Base-by-base conservation (phyloP, 2,113 vertebrate genomes). In the Mionectes macconnelli region DNA sequence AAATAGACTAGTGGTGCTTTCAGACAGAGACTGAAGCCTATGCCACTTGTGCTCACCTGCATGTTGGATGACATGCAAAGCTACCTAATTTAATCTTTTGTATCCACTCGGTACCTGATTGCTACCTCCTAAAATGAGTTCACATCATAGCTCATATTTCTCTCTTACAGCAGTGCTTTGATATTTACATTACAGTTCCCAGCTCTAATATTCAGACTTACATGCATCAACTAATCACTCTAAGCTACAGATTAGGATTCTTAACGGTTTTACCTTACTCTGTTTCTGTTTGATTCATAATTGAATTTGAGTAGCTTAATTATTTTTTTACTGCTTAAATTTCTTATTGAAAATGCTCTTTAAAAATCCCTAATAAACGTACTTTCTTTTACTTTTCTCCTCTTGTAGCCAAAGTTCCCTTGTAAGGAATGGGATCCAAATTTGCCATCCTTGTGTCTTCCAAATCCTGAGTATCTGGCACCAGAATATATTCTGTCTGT, bases 371-470 rank as follows among this genome's bases (percentile, higher is more conserved):
- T 87, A 55, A 72, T 80, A 33, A 40, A 3, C 86, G 10, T 93
- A 45, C 45, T 94, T 68, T 16, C 6, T 68, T 68, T 55, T 16
- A 19, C 21, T 95, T 96, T 40, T 49, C 9, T 72, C 97, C 24
- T 94, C 49, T 69, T 93, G 30, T 84, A 99, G 99, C 98, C 97
- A 7, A 99, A 99, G 83, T 99, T 99, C 96, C 97, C 97, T 12
- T 99, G 99, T 97, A 99, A 99, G 97, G 99, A 99, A 94, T 99
- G 99, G 99, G 99, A 99, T 93, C 99, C 99, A 82, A 99, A 99
- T 92, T 98, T 99, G n/a, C 99, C 99, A 21, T 98, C 99, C 4
- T 98, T 99, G 79, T 99, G 99, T 98, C 99, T 99, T 95, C 99
- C 99, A 85, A 99, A 99, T 98, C 99, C 99, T 6, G 99, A 99